phyloP scores from a whole-genome alignment of 1,140 invertebrate genomes.

The Pseudomyrmex sp. region DNA sequence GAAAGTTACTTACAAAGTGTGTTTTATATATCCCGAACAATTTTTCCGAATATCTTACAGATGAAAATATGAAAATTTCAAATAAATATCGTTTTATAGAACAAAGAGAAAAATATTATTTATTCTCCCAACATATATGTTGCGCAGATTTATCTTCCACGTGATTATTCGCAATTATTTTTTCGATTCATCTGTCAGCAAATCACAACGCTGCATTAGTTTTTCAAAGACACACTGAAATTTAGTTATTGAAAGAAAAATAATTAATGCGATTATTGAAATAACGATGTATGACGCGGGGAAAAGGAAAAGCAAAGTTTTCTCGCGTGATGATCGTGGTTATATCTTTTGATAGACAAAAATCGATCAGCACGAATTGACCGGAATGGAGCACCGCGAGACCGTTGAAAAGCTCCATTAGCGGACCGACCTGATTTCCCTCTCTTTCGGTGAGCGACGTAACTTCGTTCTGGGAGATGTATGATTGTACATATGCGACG shows the following conservation, averaged over 20 bases:
- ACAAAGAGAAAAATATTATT: background rate
- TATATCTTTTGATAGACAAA: background rate
- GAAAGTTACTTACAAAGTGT: background rate
- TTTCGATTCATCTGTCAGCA: background rate
- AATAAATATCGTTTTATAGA: background rate
- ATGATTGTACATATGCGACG: background rate
- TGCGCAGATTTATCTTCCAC: background rate
- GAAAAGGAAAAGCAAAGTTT: too few species aligned
- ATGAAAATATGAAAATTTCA: background rate
- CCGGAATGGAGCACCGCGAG: background rate
- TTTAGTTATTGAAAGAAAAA: conserved; percentile 31
- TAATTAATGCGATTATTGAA: conserved; percentile 5
- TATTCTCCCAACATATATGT: background rate
- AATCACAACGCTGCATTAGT: background rate
- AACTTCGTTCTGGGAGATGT: background rate
- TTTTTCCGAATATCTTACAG: background rate
- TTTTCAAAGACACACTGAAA: background rate
- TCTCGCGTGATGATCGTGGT: background rate
- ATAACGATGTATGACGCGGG: conserved; percentile 8
- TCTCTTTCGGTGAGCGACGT: conserved; percentile 39
- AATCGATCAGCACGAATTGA: conserved; percentile 63
- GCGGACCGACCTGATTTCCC: conserved; percentile 52
- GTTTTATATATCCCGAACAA: background rate
- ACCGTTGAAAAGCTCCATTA: conserved; percentile 62
- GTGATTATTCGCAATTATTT: conserved; percentile 11